Conservation (phyloP, 1,140 invertebrate species). For the Nasonia longicornis region DNA sequence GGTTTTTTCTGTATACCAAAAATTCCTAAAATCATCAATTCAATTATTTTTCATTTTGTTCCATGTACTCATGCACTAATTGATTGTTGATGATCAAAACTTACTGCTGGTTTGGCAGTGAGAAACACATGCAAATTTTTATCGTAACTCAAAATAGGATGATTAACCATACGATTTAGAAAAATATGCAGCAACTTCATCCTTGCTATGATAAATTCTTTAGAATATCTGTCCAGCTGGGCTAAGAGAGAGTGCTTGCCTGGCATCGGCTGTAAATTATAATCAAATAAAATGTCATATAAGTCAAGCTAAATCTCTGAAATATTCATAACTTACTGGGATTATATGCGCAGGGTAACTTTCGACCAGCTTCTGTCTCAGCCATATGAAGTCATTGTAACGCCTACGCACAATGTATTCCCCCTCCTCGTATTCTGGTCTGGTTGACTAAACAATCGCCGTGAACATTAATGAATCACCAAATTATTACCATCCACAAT, state of each 20-base stretch:
- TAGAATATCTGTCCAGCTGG: slow-evolving; percentile 80
- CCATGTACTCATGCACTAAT: not conserved
- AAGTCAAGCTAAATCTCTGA: slow-evolving; percentile 16
- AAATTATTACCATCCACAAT: not conserved
- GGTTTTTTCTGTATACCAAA: slow-evolving; percentile 74
- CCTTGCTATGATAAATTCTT: slow-evolving; percentile 79
- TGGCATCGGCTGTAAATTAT: slow-evolving; percentile 75
- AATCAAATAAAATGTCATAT: slow-evolving; percentile 43
- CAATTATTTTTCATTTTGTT: not conserved
- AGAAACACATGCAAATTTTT: slow-evolving; percentile 78
- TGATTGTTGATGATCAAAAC: slow-evolving; percentile 49
- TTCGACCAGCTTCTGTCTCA: slow-evolving; percentile 77
- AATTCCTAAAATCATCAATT: slow-evolving; percentile 72
- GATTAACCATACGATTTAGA: slow-evolving; percentile 74
- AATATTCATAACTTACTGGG: slow-evolving; percentile 69
- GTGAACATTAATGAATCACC: slow-evolving; percentile 27
- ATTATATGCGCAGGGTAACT: slow-evolving; percentile 78
- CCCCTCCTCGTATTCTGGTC: slow-evolving; percentile 75
- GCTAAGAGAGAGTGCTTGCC: slow-evolving; percentile 80
- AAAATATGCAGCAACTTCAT: slow-evolving; percentile 81
- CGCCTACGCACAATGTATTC: slow-evolving; percentile 79
- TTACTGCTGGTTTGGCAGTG: slow-evolving; percentile 76
- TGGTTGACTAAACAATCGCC: slow-evolving; percentile 69
- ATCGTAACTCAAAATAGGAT: slow-evolving; percentile 81
- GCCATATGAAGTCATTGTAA: slow-evolving; percentile 84